Base-by-base conservation (phyloP, 1,140 invertebrate species). In the Drosophila bocqueti region DNA sequence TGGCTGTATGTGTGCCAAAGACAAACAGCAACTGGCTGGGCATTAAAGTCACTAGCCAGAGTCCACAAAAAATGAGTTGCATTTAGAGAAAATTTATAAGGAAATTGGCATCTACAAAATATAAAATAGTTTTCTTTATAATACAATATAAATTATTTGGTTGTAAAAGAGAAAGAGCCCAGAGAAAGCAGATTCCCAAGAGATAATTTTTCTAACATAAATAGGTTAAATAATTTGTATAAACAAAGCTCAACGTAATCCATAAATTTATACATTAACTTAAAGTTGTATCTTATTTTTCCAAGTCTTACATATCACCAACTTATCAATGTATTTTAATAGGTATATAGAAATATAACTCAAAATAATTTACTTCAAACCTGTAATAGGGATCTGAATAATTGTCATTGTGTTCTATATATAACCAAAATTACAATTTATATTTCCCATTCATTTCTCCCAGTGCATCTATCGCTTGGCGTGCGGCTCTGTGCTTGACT, bases 11-110 rank as follows among this genome's bases (percentile, higher is more conserved):
- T 77, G 55, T 36, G 63, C 47, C 21, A 36, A 77, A 60, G 65
- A 77, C 63, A 62, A 82, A 83, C 75, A 73, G 54, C 66, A 74
- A 75, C 57, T 64, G 45, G 46, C 59, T 73, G 78, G 58, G 61
- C 58, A 79, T 82, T 81, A 73, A 73, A 82, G 64, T 46, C 26
- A 50, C 46, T 79, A 45, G 50, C 18, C 68, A 74, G 10, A 38
- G 42, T 45, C 60, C 47, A 79, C 47, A 66, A 78, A 57, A 79
- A 74, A 54, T 18, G 5, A 26, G 11, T 1, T 31, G 38, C 36
- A 76, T 36, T 7, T 16, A 5, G 24, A 43, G 9, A 52, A 40
- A 65, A 16, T n/a, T 6, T 21, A 1, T 0, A 5, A 34, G 1
- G 8, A 18, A 34, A 26, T 13, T 15, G 13, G 4, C 2, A 36